Evolutionary conservation across 2,113 vertebrate species (phyloP), one percentile per base, ranked within the genome.

Genomic region (Carassius gibelio): DNA sequence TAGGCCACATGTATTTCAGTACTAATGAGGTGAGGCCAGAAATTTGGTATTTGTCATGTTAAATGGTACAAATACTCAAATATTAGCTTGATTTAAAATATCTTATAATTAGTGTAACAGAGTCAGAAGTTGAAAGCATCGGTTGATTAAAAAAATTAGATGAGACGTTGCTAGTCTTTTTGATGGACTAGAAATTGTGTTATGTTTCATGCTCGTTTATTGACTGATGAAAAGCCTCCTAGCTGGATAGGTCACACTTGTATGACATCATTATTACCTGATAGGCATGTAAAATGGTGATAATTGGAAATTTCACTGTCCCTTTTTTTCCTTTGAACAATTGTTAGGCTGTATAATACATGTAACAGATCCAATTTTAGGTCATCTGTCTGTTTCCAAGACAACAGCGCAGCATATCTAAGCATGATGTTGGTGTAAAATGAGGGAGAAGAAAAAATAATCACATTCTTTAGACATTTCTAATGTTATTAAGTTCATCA

Each of bases 341-440:
- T 52, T 50, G 77, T 50, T 74, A 55, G 52, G 61, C 61, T 80
- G 55, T 59, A 75, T 80, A 34, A 62, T 75, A 26, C 69, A 77
- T 77, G 42, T 71, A 61, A 34, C 82, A 26, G 17, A 77, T 62
- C 78, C 68, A 68, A 42, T 74, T 85, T 82, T 48, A 87, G 57
- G 50, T 36, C 50, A 61, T 72, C 34, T 26, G 76, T 69, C 85
- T 85, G 85, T 89, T 89, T 87, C 45, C 79, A 83, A 68, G 79
- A 87, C 88, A 75, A 85, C 85, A 69, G 82, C 1, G 4, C 61
- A 55, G 45, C 26, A 83, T 42, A 71, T 83, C 23, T 57, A 81
- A 23, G 64, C 85, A 23, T 82, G 71, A 84, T 74, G 77, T 21
- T 86, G 45, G 9, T 5, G 21, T 66, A 19, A 48, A 23, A 23